Percentiles rank a stretch among this genome's conserved stretches.
These are phyloP conservation scores for Epinephelus moara DNA, from an alignment of 2,113 vertebrate genomes.

Conservation along the genomic window DNA sequence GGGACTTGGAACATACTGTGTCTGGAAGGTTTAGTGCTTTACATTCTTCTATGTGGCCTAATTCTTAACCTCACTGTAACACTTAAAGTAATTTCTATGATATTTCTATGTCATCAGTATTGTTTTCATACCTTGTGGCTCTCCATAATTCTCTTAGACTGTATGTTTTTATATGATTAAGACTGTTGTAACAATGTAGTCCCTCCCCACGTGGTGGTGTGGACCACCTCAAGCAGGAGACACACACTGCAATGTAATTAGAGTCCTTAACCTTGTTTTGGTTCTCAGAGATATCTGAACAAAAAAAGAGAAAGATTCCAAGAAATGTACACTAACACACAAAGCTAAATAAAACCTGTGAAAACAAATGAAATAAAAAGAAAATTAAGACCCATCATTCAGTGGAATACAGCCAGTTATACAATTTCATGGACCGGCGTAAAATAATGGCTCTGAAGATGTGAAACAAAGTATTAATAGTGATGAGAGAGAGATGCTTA, in stretches of 20 bases:
- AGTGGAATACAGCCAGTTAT: neutral
- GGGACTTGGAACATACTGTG: no score
- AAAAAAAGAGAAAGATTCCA: neutral
- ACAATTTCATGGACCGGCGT: neutral
- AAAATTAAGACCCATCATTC: neutral
- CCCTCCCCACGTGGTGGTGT: no score
- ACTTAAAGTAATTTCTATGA: no score
- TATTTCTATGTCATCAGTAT: no score
- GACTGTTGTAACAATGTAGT: no score
- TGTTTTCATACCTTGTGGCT: no score
- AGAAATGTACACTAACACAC: neutral
- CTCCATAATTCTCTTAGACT: no score
- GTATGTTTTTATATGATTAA: no score
- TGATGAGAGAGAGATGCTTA: neutral
- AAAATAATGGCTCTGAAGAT: neutral
- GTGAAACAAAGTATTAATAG: neutral
- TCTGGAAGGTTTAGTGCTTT: no score
- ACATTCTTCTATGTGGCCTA: no score
- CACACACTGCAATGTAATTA: neutral
- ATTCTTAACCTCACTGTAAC: no score
- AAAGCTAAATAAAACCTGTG: neutral
- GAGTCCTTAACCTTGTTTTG: neutral
- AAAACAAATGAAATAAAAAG: neutral
- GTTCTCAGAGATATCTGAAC: neutral
- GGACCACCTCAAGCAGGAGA: neutral